Evolutionary conservation across 2,113 vertebrate genomes (phyloP), one percentile per base, ranked within the genome.

Genomic region (Pica pica): DNA sequence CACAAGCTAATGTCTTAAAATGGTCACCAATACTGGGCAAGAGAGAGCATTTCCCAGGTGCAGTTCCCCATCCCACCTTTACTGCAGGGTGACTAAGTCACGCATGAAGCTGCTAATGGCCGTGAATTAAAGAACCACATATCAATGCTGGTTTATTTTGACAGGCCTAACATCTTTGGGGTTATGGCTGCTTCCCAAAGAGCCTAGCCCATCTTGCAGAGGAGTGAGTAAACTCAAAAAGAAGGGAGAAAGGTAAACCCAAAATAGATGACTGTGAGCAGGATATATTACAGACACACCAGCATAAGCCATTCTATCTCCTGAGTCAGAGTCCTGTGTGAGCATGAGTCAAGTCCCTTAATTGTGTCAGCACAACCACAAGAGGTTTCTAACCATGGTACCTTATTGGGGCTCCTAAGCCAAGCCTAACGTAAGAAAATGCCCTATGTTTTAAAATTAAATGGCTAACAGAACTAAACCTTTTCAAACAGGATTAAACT

Each of bases 271-370:
- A 39, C 63, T 88, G 16, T 83, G 33, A 92, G 75, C 47, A 64
- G 31, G 30, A 89, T 93, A 63, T 47, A 52, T n/a, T 92, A 67
- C n/a, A 83, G 70, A 63, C 46, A 55, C 3, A 6, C 22, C 64
- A 94, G 60, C 44, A 41, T 18, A 92, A 86, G 52, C 73, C 60
- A 15, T 63, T 90, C 86, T 41, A 81, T 47, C 56, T 89, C 83
- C 56, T 84, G 83, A 95, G 83, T 87, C 91, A 95, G 73, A 93
- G 52, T 81, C 30, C 89, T 81, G 30, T 92, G 73, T 70, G 67
- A 87, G 70, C 19, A 44, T 95, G 85, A 96, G 90, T 92, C 90
- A 95, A 97, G 90, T 39, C 41, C 67, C 55, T 85, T 77, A 73
- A 77, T 15, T 80, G 63, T 88, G 68, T 71, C 84, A 94, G 55